Evolutionary conservation across 2,797 vertebrate species (phyloP).

Genomic region (Siniperca obscura): DNA sequence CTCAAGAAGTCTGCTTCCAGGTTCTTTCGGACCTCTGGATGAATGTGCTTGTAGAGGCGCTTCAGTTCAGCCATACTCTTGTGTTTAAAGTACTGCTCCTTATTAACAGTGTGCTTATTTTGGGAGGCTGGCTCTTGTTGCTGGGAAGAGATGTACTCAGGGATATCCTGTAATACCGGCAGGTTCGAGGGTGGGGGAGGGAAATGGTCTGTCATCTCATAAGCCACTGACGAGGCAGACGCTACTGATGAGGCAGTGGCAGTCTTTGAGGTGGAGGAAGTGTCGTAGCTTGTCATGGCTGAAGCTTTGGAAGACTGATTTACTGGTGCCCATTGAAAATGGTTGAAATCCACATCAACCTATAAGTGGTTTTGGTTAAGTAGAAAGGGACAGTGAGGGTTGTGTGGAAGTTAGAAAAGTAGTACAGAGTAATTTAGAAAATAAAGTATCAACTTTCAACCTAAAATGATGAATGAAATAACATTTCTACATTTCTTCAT

Average conservation of each 20-base stretch:
- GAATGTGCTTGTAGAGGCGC: conserved; percentile 90
- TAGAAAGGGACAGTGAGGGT: conserved; percentile 67
- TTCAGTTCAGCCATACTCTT: conserved; percentile 90
- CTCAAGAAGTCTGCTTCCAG: conserved; percentile 87
- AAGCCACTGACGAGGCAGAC: conserved; percentile 62
- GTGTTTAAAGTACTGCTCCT: conserved; percentile 88
- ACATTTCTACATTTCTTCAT: not conserved
- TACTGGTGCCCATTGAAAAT: conserved; percentile 86
- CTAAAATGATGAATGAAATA: not conserved
- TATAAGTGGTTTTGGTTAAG: conserved; percentile 65
- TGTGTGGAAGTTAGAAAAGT: conserved; percentile 37
- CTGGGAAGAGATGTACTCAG: conserved; percentile 80
- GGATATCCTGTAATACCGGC: conserved; percentile 77
- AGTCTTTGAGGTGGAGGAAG: conserved; percentile 67
- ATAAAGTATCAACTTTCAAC: not conserved
- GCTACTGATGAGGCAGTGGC: conserved; percentile 61
- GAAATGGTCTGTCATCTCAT: conserved; percentile 81
- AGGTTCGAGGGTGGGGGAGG: conserved; percentile 82
- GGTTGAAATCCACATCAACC: conserved; percentile 88
- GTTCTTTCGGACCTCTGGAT: conserved; percentile 90
- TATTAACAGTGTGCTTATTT: conserved; percentile 74
- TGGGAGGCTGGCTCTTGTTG: conserved; percentile 62
- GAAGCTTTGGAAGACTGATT: conserved; percentile 80
- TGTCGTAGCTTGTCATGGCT: conserved; percentile 75
- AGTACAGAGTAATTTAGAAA: conserved; percentile 5